Percentiles rank a stretch among this genome's conserved stretches.
Conservation (phyloP, 2,888 invertebrate species). For the Endomychus coccineus region DNA sequence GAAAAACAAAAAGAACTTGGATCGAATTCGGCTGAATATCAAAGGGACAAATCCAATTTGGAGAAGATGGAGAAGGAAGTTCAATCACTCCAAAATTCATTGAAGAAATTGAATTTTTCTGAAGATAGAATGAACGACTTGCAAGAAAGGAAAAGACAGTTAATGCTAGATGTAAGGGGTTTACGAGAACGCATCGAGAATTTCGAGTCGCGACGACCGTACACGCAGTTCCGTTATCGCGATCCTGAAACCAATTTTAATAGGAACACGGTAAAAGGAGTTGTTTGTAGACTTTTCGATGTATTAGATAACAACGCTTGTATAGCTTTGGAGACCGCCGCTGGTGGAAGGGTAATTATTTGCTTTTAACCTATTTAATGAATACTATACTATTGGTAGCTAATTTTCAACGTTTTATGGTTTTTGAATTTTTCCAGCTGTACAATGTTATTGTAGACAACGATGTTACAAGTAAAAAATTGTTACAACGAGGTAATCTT, state of each 20-base stretch:
- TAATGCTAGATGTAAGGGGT: constrained; percentile 51
- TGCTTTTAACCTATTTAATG: too few relatives aligned
- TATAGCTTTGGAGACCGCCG: constrained; percentile 77
- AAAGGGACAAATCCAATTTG: constrained; percentile 55
- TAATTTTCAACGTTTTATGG: neutral
- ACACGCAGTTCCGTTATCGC: constrained; percentile 62
- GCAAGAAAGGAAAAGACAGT: constrained; percentile 43
- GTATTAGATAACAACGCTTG: constrained; percentile 63
- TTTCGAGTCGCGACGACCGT: constrained; percentile 51
- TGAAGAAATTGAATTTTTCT: constrained; percentile 52
- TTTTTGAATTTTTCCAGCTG: constrained; percentile 50
- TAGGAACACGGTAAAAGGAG: constrained; percentile 59
- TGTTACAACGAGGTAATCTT: constrained; percentile 76
- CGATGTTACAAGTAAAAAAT: constrained; percentile 73
- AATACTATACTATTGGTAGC: too few relatives aligned
- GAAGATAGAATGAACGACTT: constrained; percentile 54
- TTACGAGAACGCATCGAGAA: constrained; percentile 52
- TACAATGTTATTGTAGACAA: constrained; percentile 88
- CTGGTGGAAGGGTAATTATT: constrained; percentile 68
- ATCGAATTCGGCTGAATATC: constrained; percentile 58
- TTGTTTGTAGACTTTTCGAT: constrained; percentile 70
- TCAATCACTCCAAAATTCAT: constrained; percentile 43
- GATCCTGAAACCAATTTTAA: constrained; percentile 70
- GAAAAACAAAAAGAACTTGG: constrained; percentile 61
- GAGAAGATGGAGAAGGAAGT: constrained; percentile 52